Evolutionary conservation across 2,113 vertebrate species (phyloP).

Genomic region (Triplophysa dalaica): DNA sequence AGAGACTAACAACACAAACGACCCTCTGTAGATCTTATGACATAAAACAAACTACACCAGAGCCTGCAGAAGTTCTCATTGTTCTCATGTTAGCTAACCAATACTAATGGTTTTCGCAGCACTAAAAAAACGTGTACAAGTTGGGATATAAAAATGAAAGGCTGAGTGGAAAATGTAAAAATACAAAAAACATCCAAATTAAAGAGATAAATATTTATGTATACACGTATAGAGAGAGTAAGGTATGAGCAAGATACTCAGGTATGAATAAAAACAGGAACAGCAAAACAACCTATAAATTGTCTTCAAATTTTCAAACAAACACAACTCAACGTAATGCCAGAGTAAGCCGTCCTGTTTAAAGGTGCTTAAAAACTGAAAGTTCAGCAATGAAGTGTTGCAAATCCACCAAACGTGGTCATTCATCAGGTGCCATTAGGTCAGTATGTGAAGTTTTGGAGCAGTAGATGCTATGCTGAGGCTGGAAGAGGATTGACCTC

Average conservation of each 20-base stretch:
- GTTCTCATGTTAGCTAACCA: too few relatives aligned
- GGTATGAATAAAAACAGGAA: too few relatives aligned
- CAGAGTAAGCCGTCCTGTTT: background rate
- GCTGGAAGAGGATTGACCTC: slow-evolving; percentile 40
- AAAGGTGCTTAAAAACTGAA: background rate
- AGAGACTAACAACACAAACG: background rate
- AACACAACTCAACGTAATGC: background rate
- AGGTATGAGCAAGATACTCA: too few relatives aligned
- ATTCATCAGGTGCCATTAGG: slow-evolving; percentile 15
- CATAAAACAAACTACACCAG: background rate
- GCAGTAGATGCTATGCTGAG: slow-evolving; percentile 20
- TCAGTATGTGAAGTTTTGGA: slow-evolving; percentile 66
- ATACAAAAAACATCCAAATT: too few relatives aligned
- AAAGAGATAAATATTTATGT: too few relatives aligned
- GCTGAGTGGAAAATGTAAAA: too few relatives aligned
- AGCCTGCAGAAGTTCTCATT: background rate
- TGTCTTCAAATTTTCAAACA: background rate
- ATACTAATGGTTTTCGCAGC: background rate
- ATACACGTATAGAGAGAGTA: too few relatives aligned
- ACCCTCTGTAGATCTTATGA: background rate
- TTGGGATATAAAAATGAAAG: background rate
- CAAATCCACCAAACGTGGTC: background rate
- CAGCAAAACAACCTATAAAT: background rate
- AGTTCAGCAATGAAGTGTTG: background rate
- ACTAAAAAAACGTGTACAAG: background rate